These are phyloP conservation scores for Aradus depressus DNA, from an alignment of 2,888 invertebrate species.

Conservation along the genomic window DNA sequence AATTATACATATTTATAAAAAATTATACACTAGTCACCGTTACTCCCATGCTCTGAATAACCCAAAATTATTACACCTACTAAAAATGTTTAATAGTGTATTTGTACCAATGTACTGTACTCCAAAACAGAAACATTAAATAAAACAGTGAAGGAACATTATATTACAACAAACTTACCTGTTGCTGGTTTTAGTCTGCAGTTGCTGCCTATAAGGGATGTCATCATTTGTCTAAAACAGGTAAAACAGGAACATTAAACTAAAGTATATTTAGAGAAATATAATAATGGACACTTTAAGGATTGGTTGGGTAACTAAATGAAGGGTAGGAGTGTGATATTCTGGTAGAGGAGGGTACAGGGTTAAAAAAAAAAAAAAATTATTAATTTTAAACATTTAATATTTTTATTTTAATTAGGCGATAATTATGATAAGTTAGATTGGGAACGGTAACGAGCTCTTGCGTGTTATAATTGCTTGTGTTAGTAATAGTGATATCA, in stretches of 20 bases:
- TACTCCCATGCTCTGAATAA: too few relatives aligned
- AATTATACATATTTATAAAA: too few relatives aligned
- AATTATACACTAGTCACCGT: too few relatives aligned
- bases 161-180: slow-evolving; percentile 23
- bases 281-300: not conserved
- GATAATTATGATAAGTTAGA: too few relatives aligned
- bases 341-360: not conserved
- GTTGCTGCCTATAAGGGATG: slow-evolving; percentile 23
- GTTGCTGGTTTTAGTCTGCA: slow-evolving; percentile 25
- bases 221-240: slow-evolving; percentile 26
- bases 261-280: not conserved
- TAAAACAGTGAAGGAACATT: too few relatives aligned
- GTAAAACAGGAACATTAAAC: slow-evolving; percentile 1
- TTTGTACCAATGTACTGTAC: too few relatives aligned
- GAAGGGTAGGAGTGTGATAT: not conserved
- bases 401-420: not conserved
- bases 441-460: too few relatives aligned
- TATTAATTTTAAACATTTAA: not conserved
- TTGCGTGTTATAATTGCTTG: too few relatives aligned
- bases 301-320: not conserved
- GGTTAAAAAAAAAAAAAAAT: not conserved
- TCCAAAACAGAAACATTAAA: too few relatives aligned
- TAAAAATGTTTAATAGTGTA: too few relatives aligned
- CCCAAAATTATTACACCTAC: too few relatives aligned
- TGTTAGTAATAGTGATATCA: too few relatives aligned